Evolutionary conservation across 35 echinoderm and acorn worm species (phyloP).

Genomic region (Strongylocentrotus purpuratus): DNA sequence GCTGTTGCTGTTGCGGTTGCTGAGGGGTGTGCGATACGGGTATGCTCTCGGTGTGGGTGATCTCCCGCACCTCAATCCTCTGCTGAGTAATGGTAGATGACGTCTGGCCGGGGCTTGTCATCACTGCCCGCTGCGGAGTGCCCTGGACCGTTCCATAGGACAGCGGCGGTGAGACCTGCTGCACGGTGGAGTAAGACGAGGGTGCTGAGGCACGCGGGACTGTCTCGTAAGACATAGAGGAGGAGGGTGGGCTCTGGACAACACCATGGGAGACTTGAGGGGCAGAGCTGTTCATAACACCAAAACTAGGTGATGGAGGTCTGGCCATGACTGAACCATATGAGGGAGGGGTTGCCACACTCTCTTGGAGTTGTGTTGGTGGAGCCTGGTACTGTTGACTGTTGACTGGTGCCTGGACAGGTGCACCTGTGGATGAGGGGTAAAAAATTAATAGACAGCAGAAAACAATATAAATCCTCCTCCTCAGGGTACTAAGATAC

Average conservation of each 20-base stretch:
- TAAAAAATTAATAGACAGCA: background rate
- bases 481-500: no score
- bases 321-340: constrained; percentile 13
- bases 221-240: background rate
- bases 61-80: constrained; percentile 44
- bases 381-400: background rate
- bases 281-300: background rate
- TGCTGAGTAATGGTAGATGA: constrained; percentile 53
- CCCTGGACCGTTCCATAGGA: constrained; percentile 45
- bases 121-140: constrained; percentile 1
- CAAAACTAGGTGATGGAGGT: constrained; percentile 12
- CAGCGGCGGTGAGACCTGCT: constrained; percentile 33
- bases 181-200: background rate
- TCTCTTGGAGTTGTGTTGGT: background rate
- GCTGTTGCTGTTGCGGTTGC: constrained; percentile 43
- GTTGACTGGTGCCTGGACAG: background rate
- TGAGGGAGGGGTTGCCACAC: background rate
- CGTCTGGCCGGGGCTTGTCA: background rate
- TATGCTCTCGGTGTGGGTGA: constrained; percentile 26
- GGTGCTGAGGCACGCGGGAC: background rate
- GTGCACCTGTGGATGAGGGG: background rate
- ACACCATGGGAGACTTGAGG: constrained; percentile 19
- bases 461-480: no score
- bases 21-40: constrained; percentile 4
- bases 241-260: background rate